A percentile compares a stretch with the other conserved stretches of the same genome.
These are phyloP conservation scores for Sthenelais limicola DNA, from an alignment of 2,888 invertebrate genomes.

Conservation along the genomic window DNA sequence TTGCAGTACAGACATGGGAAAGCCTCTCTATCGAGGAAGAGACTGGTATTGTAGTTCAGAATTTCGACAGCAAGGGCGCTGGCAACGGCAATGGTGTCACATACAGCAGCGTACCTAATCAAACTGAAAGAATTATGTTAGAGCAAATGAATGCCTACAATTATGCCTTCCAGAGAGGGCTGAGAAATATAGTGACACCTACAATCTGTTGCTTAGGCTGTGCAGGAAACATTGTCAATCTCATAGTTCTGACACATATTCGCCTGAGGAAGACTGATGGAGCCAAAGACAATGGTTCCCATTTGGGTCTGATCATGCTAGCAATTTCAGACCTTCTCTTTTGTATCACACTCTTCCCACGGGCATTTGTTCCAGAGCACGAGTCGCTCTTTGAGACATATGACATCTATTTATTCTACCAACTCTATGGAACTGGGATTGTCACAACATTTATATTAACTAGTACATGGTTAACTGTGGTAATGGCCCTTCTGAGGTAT, in stretches of 20 bases:
- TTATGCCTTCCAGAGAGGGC: constrained; percentile 19
- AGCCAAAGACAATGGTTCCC: constrained; percentile 34
- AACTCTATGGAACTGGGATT: constrained; percentile 58
- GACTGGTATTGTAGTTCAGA: no score
- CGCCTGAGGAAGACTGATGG: constrained; percentile 37
- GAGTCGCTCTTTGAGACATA: constrained; percentile 6
- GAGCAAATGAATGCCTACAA: no score
- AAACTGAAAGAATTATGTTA: no score
- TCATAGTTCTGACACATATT: constrained; percentile 31
- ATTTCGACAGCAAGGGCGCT: no score
- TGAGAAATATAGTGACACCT: constrained; percentile 27
- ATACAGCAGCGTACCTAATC: no score
- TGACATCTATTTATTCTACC: constrained; percentile 52
- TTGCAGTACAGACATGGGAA: no score
- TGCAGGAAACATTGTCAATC: constrained; percentile 26
- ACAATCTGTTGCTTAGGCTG: constrained; percentile 20
- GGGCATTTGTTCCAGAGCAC: constrained; percentile 55
- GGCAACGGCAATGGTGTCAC: no score
- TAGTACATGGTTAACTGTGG: constrained; percentile 68
- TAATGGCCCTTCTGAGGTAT: constrained; percentile 67
- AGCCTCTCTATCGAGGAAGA: no score
- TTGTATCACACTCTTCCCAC: constrained; percentile 60
- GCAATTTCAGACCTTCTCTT: constrained; percentile 35
- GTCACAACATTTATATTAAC: constrained; percentile 67
- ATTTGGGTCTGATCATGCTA: constrained; percentile 38